These are phyloP conservation scores for Rhipidura dahli DNA, from an alignment of 2,113 vertebrate species.

Conservation along the genomic window DNA sequence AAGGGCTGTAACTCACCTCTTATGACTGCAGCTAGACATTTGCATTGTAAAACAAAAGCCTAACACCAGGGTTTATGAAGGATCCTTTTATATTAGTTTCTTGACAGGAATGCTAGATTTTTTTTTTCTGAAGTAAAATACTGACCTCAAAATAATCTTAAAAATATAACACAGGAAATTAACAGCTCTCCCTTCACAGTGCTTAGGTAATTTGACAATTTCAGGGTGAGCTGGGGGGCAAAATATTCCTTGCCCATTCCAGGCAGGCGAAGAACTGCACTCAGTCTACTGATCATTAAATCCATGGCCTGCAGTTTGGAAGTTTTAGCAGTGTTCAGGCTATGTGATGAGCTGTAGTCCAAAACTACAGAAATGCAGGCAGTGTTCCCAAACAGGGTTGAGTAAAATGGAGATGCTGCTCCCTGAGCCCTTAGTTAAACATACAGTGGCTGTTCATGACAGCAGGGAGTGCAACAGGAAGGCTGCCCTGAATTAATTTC, in stretches of 20 bases:
- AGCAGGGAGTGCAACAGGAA: background rate
- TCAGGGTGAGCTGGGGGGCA: background rate
- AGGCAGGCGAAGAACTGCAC: background rate
- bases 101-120: background rate
- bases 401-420: background rate
- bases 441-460: background rate
- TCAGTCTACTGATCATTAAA: background rate
- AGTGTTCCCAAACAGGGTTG: background rate
- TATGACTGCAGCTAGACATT: slow-evolving; percentile 31
- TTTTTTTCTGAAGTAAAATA: background rate
- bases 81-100: background rate
- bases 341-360: background rate
- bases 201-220: background rate
- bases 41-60: slow-evolving; percentile 36
- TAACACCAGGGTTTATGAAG: background rate
- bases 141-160: background rate
- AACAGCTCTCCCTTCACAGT: background rate
- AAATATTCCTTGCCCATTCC: background rate
- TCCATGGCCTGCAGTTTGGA: background rate
- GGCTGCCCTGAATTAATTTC: background rate
- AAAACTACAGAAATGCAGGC: background rate
- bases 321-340: background rate
- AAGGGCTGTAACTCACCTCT: slow-evolving; percentile 36
- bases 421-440: background rate
- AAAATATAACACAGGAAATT: background rate